phyloP scores from a whole-genome alignment of 1,140 invertebrate species.

The Mycetomoellerius zeteki region DNA sequence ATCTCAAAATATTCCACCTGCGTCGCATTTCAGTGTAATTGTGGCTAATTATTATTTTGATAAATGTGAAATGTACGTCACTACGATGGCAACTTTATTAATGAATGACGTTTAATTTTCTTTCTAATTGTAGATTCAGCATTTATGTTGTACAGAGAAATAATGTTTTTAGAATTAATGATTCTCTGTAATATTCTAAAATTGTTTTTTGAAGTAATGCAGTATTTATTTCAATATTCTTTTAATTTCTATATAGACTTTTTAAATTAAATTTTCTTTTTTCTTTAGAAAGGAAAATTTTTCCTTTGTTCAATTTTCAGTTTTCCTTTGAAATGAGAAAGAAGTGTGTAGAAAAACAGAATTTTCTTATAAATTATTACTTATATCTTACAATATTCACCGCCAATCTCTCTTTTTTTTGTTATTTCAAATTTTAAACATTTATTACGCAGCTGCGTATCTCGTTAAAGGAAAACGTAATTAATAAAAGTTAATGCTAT shows the following conservation, averaged over 20 bases:
- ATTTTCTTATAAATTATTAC: neutral
- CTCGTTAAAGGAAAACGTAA: neutral
- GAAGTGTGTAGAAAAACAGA: neutral
- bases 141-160: neutral
- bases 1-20: neutral
- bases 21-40: neutral
- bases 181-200: neutral
- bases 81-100: neutral
- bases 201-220: neutral
- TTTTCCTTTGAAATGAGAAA: neutral
- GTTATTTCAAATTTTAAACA: neutral
- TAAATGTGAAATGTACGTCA: neutral
- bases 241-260: neutral
- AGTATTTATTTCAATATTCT: neutral
- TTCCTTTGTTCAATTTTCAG: no score
- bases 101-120: neutral
- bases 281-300: neutral
- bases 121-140: neutral
- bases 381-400: neutral
- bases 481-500: neutral
- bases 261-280: constrained; percentile 8
- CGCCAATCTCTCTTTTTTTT: neutral
- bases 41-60: constrained; percentile 29
- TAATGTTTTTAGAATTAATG: constrained; percentile 2
- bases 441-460: neutral